Base-by-base conservation (phyloP, 2,888 invertebrate species). In the Dioctria rufipes region DNA sequence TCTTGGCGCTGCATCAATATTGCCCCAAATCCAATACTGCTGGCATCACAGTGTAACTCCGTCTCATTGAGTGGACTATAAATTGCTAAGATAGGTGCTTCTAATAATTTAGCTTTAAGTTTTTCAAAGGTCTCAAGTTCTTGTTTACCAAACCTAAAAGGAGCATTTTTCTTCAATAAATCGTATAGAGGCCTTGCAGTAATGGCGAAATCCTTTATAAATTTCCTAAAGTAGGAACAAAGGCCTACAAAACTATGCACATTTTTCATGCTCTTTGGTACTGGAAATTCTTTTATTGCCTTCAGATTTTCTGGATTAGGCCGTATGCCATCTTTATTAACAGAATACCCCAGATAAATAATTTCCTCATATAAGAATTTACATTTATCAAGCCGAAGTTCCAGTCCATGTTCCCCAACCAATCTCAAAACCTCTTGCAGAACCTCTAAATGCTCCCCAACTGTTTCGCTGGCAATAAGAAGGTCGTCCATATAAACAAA, bases 31-130 rank as follows among this genome's bases (percentile, higher is more conserved):
- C 87, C 86, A 3, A 82, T 5, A 3, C 81, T 39, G 79, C 85
- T 85, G 3, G 86, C 86, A 83, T 87, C 86, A 3, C 85, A 86
- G 78, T 87, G 86, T 5, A 87, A 66, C 81, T 87, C 85, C 11
- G 85, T 85, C 60, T 83, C 82, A 4, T 73, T 61, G 77, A 80
- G 80, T 8, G 84, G 85, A 54, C 86, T 82, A 80, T 85, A 88
- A 4, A 87, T 80, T 3, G 85, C 83, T 40, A 88, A 80, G 37
- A 86, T 83, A 13, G 85, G 85, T 5, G 83, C 43, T 5, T 80
- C 66, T 46, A 81, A 60, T 25, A 84, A 39, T 75, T 73, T 78
- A 54, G 8, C n/a, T 46, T 81, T 82, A 39, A 82, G 43, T 2
- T 0, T 54, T 39, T 80, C 49, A 69, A 83, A 73, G 8, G 80